phyloP scores from a whole-genome alignment of 2,888 invertebrate species.

The Chironomus tentans region DNA sequence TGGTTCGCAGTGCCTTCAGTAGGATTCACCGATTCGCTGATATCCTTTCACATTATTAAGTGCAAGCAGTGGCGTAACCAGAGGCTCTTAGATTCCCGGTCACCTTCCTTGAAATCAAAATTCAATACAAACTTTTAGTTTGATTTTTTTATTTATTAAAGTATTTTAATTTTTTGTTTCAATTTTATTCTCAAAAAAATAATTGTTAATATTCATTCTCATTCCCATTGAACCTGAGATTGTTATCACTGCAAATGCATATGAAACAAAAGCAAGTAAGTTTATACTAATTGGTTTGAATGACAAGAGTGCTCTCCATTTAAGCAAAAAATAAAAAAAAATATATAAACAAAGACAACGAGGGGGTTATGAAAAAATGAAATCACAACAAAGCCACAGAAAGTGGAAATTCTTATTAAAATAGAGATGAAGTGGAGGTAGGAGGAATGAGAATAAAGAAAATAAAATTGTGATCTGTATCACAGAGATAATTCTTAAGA shows the following conservation, averaged over 20 bases:
- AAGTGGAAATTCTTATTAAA: not conserved
- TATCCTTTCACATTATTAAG: too few relatives aligned
- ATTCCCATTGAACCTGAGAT: not conserved
- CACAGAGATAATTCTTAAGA: not conserved
- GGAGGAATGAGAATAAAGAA: not conserved
- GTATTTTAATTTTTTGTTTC: too few relatives aligned
- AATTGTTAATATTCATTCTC: not conserved
- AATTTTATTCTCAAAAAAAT: not conserved
- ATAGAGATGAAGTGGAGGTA: not conserved
- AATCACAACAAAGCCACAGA: not conserved
- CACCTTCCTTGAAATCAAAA: too few relatives aligned
- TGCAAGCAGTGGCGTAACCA: too few relatives aligned
- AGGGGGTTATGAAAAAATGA: not conserved
- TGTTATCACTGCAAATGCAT: not conserved
- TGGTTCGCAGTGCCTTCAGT: too few relatives aligned
- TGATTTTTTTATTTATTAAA: too few relatives aligned
- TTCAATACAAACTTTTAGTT: too few relatives aligned
- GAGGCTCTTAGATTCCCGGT: too few relatives aligned
- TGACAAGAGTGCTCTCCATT: not conserved
- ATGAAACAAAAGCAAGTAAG: not conserved
- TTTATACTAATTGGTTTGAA: not conserved
- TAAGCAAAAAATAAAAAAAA: not conserved
- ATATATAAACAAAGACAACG: not conserved
- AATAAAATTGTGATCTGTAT: not conserved
- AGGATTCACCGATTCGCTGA: too few relatives aligned